Conservation (phyloP, 2,113 vertebrate species). For the Megaleporinus macrocephalus region DNA sequence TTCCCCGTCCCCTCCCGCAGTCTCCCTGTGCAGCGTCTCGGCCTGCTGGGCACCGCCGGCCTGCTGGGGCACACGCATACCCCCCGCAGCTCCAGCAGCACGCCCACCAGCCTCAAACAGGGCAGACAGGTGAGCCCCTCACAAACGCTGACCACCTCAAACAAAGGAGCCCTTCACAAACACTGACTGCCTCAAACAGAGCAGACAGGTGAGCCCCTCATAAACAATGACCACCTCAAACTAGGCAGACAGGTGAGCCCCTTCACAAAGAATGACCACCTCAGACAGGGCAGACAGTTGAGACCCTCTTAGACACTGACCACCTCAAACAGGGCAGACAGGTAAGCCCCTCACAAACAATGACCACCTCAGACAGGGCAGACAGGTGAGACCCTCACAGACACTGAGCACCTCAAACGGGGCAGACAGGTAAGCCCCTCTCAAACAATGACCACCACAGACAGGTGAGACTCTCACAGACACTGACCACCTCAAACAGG, state of each 20-base stretch:
- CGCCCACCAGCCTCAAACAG: conserved; percentile 90
- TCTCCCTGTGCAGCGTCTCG: conserved; percentile 87
- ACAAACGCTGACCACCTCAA: conserved; percentile 18
- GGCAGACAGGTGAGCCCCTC: conserved; percentile 87
- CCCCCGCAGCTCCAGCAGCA: conserved; percentile 85
- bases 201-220: conserved; percentile 2
- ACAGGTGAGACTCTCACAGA: no score
- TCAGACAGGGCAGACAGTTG: no score
- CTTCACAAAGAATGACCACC: no score
- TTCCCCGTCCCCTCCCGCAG: conserved; percentile 95
- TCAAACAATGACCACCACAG: no score
- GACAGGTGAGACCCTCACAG: no score
- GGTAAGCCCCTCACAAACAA: no score
- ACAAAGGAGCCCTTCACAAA: conserved; percentile 6
- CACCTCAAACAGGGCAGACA: no score
- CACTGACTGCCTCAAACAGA: background rate
- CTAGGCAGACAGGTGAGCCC: no score
- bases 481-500: conserved; percentile 81
- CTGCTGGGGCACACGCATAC: conserved; percentile 86
- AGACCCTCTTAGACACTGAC: no score
- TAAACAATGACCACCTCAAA: background rate
- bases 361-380: no score
- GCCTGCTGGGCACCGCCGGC: conserved; percentile 86
- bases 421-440: no score
- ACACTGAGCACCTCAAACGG: no score